Evolutionary conservation across 2,888 invertebrate genomes (phyloP), one percentile per base, ranked within the genome.

Genomic region (Pherbina coryleti): DNA sequence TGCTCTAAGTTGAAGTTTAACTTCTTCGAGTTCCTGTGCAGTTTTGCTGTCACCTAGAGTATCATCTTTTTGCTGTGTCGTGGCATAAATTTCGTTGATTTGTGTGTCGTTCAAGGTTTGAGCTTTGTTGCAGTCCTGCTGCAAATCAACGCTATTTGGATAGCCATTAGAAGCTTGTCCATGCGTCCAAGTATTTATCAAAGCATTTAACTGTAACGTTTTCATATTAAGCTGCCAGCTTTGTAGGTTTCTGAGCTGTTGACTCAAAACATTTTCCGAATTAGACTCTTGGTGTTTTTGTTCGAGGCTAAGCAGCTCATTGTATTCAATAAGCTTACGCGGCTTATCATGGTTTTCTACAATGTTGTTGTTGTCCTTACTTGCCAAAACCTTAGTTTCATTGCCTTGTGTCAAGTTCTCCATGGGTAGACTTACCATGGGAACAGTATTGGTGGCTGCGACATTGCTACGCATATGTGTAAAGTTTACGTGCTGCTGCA

Each of bases 401-500:
- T 71, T 67, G 9, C 55, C 55, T 25, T 51, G 60, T 53, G 60
- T 25, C 9, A 78, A 3, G 37, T 71, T 78, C 2, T 64, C 71
- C 11, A 62, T 78, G 7, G 88, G 88, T 25, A 88, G 79, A 19
- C 83, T 86, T 0, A 88, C 87, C 88, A 88, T 87, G 9, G 88
- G 85, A 7, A 77, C 34, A 49, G 14, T 49, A 60, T 25, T 73
- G 67, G 28, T 37, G 25, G 44, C 17, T 11, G 44, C 53, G 28
- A 37, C 78, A 85, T 86, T 4, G 78, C 75, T 81, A 3, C 44
- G 44, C 0, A 75, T 77, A 37, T 82, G 82, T 17, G 66, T 55
- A 44, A 53, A 55, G 9, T 67, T 66, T 14, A 67, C 34, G 49
- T 89, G 88, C 51, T 88, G 88, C 44, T 84, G 85, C 1, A 89